Conservation (phyloP, 64 coral and sea anemone species). For the Actinia equina region DNA sequence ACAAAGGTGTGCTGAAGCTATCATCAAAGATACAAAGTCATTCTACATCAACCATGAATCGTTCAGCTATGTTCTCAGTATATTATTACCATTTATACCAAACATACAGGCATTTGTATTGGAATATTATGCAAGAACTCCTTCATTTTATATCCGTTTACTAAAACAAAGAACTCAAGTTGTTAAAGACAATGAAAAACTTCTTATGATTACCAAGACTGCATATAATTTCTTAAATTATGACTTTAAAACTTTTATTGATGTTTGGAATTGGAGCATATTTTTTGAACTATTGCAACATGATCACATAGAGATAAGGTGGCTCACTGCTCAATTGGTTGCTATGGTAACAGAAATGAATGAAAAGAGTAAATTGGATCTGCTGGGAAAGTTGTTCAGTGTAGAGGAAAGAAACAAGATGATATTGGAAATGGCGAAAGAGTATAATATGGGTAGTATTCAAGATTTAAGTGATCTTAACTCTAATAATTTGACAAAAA, state of each 20-base stretch:
- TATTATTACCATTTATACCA: conserved; percentile 40
- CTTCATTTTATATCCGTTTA: conserved; percentile 30
- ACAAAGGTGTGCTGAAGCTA: background rate
- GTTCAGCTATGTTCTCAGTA: conserved; percentile 41
- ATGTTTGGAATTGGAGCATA: conserved; percentile 53
- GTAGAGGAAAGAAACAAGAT: conserved; percentile 46
- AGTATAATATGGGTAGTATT: background rate
- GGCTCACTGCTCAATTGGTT: conserved; percentile 62
- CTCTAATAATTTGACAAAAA: background rate
- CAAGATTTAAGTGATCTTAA: background rate
- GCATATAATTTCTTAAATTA: conserved; percentile 75
- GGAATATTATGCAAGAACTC: conserved; percentile 16
- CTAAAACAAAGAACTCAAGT: background rate
- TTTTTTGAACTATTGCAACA: conserved; percentile 56
- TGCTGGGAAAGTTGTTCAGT: conserved; percentile 52
- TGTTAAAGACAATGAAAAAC: conserved; percentile 30
- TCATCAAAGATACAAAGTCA: background rate
- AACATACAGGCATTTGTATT: conserved; percentile 37
- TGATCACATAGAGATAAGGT: conserved; percentile 32
- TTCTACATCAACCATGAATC: background rate
- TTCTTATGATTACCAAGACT: conserved; percentile 53
- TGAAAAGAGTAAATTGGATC: conserved; percentile 47
- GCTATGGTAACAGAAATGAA: conserved; percentile 69
- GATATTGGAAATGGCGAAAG: conserved; percentile 26
- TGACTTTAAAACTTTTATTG: conserved; percentile 53